Percentiles rank a stretch among this genome's conserved stretches.
Evolutionary conservation across 2,797 vertebrate species (phyloP).

Genomic region (Brachymystax lenok): DNA sequence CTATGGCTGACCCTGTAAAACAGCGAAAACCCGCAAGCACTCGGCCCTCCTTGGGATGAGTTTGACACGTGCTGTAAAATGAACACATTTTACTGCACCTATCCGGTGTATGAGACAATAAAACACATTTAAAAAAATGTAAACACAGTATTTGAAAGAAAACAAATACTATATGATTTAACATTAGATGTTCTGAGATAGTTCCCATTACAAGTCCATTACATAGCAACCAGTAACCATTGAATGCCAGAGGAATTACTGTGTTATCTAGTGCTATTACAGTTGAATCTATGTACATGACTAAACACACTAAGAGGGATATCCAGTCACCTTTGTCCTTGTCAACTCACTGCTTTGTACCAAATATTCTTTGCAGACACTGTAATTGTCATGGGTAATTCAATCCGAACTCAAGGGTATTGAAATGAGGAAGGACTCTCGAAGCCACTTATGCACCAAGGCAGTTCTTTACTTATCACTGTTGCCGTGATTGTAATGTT

Average conservation of each 20-base stretch:
- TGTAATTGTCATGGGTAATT: slow-evolving; percentile 52
- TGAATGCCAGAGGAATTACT: not conserved
- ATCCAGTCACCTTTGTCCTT: slow-evolving; percentile 13
- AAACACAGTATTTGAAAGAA: not conserved
- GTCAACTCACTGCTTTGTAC: slow-evolving; percentile 26
- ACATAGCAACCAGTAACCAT: not conserved
- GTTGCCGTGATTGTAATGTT: not conserved
- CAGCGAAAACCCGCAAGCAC: too few species aligned
- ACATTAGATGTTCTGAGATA: not conserved
- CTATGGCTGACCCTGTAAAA: too few species aligned
- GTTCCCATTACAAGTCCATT: not conserved
- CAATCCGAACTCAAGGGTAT: slow-evolving; percentile 62
- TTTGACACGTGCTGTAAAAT: too few species aligned
- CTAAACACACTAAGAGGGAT: not conserved
- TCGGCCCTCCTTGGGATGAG: too few species aligned
- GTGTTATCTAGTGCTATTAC: not conserved
- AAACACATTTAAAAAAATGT: too few species aligned
- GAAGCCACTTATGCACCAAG: slow-evolving; percentile 53
- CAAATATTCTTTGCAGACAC: slow-evolving; percentile 16
- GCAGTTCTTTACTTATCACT: not conserved
- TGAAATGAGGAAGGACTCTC: slow-evolving; percentile 56
- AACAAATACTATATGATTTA: too few species aligned
- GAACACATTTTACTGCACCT: too few species aligned
- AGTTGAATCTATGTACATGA: not conserved
- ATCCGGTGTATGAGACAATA: too few species aligned